Conservation (phyloP, 2,113 vertebrate genomes). For the Hiodon tergisus region DNA sequence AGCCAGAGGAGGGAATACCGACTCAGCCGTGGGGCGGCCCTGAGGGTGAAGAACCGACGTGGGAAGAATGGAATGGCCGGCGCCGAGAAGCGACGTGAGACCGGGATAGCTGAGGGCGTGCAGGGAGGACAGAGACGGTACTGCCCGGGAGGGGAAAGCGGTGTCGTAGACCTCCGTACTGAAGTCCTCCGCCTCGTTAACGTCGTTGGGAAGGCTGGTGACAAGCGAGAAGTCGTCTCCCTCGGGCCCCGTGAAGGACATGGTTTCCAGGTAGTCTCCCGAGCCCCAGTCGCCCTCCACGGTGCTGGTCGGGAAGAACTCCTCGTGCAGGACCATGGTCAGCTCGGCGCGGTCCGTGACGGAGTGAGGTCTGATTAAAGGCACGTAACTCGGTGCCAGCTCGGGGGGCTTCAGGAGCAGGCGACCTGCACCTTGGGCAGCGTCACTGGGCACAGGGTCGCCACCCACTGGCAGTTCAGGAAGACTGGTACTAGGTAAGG, state of each 20-base stretch:
- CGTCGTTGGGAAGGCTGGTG: conserved; percentile 58
- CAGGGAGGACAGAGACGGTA: conserved; percentile 65
- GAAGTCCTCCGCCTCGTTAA: conserved; percentile 69
- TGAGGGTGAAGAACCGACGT: conserved; percentile 31
- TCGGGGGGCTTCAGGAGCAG: conserved; percentile 31
- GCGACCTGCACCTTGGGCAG: conserved; percentile 23
- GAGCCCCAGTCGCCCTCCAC: conserved; percentile 74
- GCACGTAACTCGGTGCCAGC: conserved; percentile 55
- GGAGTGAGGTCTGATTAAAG: conserved; percentile 50
- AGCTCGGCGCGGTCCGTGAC: conserved; percentile 55
- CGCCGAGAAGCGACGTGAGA: conserved; percentile 34
- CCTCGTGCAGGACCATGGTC: conserved; percentile 55
- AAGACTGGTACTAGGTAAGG: conserved; percentile 34
- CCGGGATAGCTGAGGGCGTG: conserved; percentile 24
- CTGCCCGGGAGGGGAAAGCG: conserved; percentile 71
- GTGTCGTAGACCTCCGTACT: conserved; percentile 72
- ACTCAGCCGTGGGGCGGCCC: conserved; percentile 24
- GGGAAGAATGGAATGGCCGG: conserved; percentile 11
- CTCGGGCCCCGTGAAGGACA: conserved; percentile 57
- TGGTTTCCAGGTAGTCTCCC: conserved; percentile 74
- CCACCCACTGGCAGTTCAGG: conserved; percentile 35
- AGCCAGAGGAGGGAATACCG: conserved; percentile 29
- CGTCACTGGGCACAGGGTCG: conserved; percentile 32
- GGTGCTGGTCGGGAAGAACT: conserved; percentile 55
- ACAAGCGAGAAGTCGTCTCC: conserved; percentile 49